A percentile compares a stretch with the other conserved stretches of the same genome.
These are phyloP conservation scores for Heliangelus exortis DNA, from an alignment of 2,797 vertebrate genomes.

Conservation along the genomic window DNA sequence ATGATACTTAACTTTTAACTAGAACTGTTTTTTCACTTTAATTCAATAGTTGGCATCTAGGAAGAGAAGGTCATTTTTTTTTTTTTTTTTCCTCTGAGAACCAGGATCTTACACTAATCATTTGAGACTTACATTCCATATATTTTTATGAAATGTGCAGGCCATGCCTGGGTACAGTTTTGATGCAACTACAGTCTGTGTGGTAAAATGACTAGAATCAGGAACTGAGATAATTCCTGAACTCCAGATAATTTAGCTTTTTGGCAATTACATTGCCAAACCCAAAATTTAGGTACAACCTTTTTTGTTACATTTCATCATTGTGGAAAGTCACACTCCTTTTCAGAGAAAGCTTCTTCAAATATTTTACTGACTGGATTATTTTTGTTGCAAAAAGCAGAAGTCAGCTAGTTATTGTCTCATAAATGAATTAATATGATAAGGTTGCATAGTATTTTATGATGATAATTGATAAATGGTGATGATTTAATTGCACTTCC, in stretches of 20 bases:
- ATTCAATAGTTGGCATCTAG: not conserved
- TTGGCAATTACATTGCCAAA: not conserved
- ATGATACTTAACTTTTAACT: not conserved
- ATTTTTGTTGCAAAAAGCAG: conserved; percentile 34
- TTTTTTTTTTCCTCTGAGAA: not conserved
- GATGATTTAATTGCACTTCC: conserved; percentile 82
- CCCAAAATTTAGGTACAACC: not conserved
- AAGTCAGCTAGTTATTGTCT: conserved; percentile 70
- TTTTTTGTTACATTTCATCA: not conserved
- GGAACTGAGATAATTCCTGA: not conserved
- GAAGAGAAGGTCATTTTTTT: not conserved
- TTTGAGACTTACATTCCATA: not conserved
- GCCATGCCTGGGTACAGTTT: not conserved
- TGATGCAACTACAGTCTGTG: not conserved
- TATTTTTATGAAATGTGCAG: not conserved
- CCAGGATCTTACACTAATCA: not conserved
- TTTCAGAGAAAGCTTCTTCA: not conserved
- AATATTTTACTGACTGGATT: conserved; percentile 33
- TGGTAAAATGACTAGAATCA: not conserved
- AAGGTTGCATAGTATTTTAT: conserved; percentile 73
- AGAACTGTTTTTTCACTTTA: not conserved
- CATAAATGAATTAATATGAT: conserved; percentile 73
- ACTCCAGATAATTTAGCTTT: not conserved
- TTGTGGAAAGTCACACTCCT: not conserved
- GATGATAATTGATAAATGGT: conserved; percentile 79